A percentile compares a stretch with the other conserved stretches of the same genome.
Evolutionary conservation across 2,113 vertebrate species (phyloP).

Genomic region (Psettodes erumei): DNA sequence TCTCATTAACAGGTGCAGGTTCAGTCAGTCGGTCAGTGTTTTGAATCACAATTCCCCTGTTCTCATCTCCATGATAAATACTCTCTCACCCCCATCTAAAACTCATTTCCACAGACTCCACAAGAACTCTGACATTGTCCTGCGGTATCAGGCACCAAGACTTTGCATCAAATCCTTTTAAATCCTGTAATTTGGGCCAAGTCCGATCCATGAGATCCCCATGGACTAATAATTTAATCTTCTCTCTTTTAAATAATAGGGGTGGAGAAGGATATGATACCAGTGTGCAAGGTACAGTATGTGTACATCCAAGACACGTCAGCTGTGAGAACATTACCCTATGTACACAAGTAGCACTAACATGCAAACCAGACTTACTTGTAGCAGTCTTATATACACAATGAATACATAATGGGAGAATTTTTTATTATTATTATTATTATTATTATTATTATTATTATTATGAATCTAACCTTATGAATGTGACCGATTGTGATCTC

Average conservation of each 20-base stretch:
- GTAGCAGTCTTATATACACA: not conserved
- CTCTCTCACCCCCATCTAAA: not conserved
- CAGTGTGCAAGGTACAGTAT: not conserved
- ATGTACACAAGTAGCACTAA: not conserved
- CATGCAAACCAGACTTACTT: not conserved
- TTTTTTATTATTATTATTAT: too few relatives aligned
- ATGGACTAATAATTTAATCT: too few relatives aligned
- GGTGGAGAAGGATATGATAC: not conserved
- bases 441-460: too few relatives aligned
- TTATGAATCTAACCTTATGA: not conserved
- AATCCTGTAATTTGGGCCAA: too few relatives aligned
- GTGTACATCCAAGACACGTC: not conserved
- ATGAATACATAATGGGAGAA: too few relatives aligned
- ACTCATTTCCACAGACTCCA: too few relatives aligned
- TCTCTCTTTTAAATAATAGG: too few relatives aligned
- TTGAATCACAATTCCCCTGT: not conserved
- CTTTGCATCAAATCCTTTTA: too few relatives aligned
- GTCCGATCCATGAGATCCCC: too few relatives aligned
- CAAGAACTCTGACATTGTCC: too few relatives aligned
- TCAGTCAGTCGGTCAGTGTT: not conserved
- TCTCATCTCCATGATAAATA: not conserved
- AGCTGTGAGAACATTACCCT: not conserved
- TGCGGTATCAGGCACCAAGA: too few relatives aligned
- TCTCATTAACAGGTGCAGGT: conserved; percentile 1
- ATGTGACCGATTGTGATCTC: not conserved